Conservation (phyloP, 2,797 vertebrate species). For the Rhadinocentrus ornatus region DNA sequence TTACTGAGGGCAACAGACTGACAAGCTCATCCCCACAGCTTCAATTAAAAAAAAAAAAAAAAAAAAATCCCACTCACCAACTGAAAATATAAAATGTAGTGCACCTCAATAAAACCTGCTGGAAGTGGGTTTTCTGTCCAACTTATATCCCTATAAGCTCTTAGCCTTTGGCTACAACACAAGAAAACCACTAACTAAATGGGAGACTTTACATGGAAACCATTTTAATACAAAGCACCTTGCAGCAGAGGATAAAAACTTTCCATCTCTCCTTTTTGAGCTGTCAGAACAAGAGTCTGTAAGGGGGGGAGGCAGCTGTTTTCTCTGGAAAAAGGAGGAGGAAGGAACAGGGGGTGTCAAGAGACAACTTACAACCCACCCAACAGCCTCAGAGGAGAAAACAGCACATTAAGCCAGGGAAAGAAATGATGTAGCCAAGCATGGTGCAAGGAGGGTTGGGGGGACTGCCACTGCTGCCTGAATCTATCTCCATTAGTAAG, state of each 20-base stretch:
- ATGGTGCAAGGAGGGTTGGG: slow-evolving; percentile 3
- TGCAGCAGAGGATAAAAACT: slow-evolving; percentile 65
- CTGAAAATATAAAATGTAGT: slow-evolving; percentile 18
- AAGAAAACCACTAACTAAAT: slow-evolving; percentile 52
- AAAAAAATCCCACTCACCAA: slow-evolving; percentile 9
- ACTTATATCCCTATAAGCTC: slow-evolving; percentile 23
- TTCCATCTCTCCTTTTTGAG: slow-evolving; percentile 69
- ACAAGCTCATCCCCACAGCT: slow-evolving; percentile 47
- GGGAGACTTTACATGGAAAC: slow-evolving; percentile 66
- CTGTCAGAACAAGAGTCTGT: slow-evolving; percentile 64
- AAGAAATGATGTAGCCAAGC: slow-evolving; percentile 69
- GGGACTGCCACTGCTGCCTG: slow-evolving; percentile 43
- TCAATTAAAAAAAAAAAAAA: slow-evolving; percentile 38
- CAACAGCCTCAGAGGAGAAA: slow-evolving; percentile 61
- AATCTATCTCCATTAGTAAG: slow-evolving; percentile 80
- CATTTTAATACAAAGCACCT: slow-evolving; percentile 74
- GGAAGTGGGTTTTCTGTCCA: neutral
- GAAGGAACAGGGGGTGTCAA: slow-evolving; percentile 33
- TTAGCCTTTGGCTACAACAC: slow-evolving; percentile 60
- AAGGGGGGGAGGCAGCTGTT: slow-evolving; percentile 63
- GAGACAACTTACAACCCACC: slow-evolving; percentile 75
- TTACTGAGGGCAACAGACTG: slow-evolving; percentile 55
- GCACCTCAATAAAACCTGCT: slow-evolving; percentile 27
- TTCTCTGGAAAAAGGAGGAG: slow-evolving; percentile 55
- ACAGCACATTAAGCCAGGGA: slow-evolving; percentile 70